Conservation (phyloP, 2,113 vertebrate genomes). For the Vidua macroura region DNA sequence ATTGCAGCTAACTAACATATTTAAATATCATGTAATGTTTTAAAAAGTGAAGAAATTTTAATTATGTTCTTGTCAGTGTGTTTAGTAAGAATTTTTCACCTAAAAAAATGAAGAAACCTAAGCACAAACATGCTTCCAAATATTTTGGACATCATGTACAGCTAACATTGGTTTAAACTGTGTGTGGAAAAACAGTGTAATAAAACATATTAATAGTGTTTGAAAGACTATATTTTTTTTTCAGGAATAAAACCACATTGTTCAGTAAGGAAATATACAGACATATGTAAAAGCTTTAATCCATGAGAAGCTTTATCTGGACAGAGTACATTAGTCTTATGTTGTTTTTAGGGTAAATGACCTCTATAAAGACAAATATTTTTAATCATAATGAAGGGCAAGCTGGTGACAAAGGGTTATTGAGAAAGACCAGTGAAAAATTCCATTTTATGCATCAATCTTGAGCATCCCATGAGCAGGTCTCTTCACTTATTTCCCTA, state of each 20-base stretch:
- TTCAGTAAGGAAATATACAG: conserved; percentile 40
- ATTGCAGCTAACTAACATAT: neutral
- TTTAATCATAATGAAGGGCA: neutral
- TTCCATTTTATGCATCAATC: neutral
- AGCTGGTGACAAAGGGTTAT: neutral
- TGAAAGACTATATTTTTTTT: conserved; percentile 41
- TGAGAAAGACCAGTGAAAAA: neutral
- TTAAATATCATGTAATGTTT: neutral
- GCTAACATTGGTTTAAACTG: conserved; percentile 16
- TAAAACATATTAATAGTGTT: conserved; percentile 38
- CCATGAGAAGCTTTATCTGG: conserved; percentile 51
- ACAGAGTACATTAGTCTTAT: conserved; percentile 46
- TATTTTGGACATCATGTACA: conserved; percentile 33
- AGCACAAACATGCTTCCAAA: conserved; percentile 1
- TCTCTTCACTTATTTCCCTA: neutral
- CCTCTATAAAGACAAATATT: conserved; percentile 33
- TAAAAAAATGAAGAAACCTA: neutral
- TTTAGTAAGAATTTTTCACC: neutral
- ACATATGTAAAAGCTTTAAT: conserved; percentile 63
- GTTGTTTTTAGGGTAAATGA: conserved; percentile 47
- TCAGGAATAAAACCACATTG: conserved; percentile 1
- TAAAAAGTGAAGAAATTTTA: neutral
- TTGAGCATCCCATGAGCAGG: neutral
- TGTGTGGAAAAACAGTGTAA: conserved; percentile 41
- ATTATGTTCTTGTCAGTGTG: neutral